Evolutionary conservation across 2,113 vertebrate species (phyloP), one percentile per base, ranked within the genome.

Genomic region (Trogon melanurus): DNA sequence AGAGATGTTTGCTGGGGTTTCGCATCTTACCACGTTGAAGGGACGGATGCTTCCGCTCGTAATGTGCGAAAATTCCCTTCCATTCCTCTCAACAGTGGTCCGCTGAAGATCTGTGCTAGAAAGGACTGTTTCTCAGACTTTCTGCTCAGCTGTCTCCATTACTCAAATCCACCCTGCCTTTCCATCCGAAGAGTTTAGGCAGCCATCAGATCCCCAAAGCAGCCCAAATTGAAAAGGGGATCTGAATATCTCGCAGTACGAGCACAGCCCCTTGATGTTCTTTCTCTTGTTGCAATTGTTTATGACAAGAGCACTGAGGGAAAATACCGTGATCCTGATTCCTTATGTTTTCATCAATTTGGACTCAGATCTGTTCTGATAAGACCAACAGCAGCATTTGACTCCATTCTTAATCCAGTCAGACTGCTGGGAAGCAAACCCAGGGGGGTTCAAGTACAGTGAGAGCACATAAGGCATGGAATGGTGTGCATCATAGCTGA

Each of bases 371-470:
- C 89, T 87, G 74, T 85, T 93, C 91, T 89, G 84, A 91, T 87
- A 83, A 85, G 78, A 84, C 73, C 94, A 94, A 65, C 14, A 96
- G 38, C 62, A 90, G 60, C 62, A 26, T 90, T 91, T 96, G 95
- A 80, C 90, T 97, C 93, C 78, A 19, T 71, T 92, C 85, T 82
- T 97, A 97, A 97, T 96, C 89, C 89, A 96, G 91, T 83, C 78
- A 38, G 21, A 92, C 72, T 94, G 66, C 76, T 95, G 79, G 76
- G 72, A 79, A 91, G 79, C 73, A 88, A 79, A 91, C 79, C 93
- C 91, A 26, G 64, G 87, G 41, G 85, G 95, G 57, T 10, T 93
- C 61, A 61, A 85, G 79, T 48, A 47, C 22, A 25, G 10, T 17
- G 4, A 81, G 18, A 51, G 27, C 51, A 65, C 38, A 62, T 62